A percentile compares a stretch with the other conserved stretches of the same genome.
Evolutionary conservation across 2,797 vertebrate species (phyloP).

Genomic region (Triplophysa bombifrons): DNA sequence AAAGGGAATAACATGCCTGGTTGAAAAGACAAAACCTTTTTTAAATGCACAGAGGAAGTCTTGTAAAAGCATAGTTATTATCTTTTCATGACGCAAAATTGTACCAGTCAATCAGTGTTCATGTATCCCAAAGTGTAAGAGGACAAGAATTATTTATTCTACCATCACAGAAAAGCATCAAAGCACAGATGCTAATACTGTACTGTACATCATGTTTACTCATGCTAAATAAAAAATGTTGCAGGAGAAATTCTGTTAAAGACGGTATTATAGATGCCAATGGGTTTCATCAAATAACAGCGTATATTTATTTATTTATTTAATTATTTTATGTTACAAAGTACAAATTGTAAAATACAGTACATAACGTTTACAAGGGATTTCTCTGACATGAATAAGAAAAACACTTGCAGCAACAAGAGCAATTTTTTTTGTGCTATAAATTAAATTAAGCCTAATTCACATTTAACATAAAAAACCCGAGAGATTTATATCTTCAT

Average conservation of each 20-base stretch:
- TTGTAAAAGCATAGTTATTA: background rate
- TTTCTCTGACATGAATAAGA: too few species aligned
- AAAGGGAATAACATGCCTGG: background rate
- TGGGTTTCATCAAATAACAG: too few species aligned
- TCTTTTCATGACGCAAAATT: background rate
- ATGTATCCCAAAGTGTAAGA: background rate
- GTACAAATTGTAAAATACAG: background rate
- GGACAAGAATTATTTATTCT: background rate
- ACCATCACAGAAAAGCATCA: background rate
- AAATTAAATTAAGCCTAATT: slow-evolving; percentile 62
- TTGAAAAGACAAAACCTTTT: background rate
- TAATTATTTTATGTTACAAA: too few species aligned
- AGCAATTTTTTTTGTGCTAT: slow-evolving; percentile 48
- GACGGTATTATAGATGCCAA: too few species aligned
- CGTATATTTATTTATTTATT: too few species aligned
- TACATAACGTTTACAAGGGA: background rate
- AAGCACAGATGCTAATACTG: background rate
- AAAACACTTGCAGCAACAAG: slow-evolving; percentile 43
- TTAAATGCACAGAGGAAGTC: background rate
- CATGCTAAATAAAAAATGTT: background rate
- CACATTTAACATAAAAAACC: slow-evolving; percentile 58
- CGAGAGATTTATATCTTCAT: slow-evolving; percentile 40
- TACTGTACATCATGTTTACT: background rate
- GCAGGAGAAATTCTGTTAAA: too few species aligned
- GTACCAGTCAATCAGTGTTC: background rate